A percentile compares a stretch with the other conserved stretches of the same genome.
These are phyloP conservation scores for Axea sp. DNA, from an alignment of 2,888 invertebrate genomes.

Conservation along the genomic window DNA sequence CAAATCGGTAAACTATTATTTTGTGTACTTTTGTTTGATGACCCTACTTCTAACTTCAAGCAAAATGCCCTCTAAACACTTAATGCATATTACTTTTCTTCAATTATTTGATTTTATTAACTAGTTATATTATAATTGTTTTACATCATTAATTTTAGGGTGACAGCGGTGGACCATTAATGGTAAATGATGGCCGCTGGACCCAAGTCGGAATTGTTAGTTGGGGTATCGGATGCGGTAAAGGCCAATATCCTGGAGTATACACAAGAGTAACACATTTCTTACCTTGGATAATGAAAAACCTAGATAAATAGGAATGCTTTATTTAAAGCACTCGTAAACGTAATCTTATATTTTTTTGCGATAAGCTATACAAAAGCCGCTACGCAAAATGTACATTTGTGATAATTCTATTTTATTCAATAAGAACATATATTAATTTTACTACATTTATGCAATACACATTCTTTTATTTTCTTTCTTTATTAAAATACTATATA, in stretches of 20 bases:
- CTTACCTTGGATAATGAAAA: conserved; percentile 92
- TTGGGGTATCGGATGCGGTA: conserved; percentile 95
- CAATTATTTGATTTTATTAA: too few relatives aligned
- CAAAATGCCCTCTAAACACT: too few relatives aligned
- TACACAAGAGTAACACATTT: conserved; percentile 92
- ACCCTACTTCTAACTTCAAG: too few relatives aligned
- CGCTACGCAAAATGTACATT: conserved; percentile 37
- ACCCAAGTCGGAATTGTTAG: conserved; percentile 93
- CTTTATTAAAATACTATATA: conserved; percentile 56
- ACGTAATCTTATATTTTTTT: conserved; percentile 27
- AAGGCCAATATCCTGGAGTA: conserved; percentile 94
- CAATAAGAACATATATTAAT: conserved; percentile 20
- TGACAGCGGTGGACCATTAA: conserved; percentile 93
- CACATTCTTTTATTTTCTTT: too few relatives aligned
- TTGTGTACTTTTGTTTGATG: too few relatives aligned
- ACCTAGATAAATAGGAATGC: conserved; percentile 82
- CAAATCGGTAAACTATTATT: too few relatives aligned
- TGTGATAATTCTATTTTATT: conserved; percentile 24
- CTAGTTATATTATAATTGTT: conserved; percentile 12
- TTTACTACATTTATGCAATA: too few relatives aligned
- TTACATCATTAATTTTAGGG: conserved; percentile 82
- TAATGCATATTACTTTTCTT: too few relatives aligned
- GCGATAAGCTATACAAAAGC: conserved; percentile 11
- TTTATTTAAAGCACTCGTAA: conserved; percentile 48
- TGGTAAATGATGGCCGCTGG: conserved; percentile 89